Evolutionary conservation across 2,113 vertebrate species (phyloP), one percentile per base, ranked within the genome.

Genomic region (Pimephales promelas): DNA sequence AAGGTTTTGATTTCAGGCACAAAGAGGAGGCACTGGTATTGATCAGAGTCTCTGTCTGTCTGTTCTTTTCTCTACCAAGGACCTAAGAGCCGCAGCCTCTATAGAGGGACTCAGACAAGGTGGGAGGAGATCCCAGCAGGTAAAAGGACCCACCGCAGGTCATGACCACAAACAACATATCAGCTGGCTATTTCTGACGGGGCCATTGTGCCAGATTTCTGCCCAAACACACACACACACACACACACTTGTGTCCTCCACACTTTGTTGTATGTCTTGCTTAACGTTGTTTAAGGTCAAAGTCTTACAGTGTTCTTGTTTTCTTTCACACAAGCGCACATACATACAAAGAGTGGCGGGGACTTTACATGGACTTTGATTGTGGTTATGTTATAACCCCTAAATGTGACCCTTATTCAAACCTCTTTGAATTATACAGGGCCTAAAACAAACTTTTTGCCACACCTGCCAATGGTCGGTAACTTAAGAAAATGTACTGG

Each of bases 1-100:
- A 72, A 84, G 83, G 75, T 79, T 79, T 84, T 79, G 83, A 84
- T 84, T 84, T 84, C 34, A 72, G 83, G n/a, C 83, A 84, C 66
- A 84, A 84, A 84, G 76, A 84, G 66, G 74, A 79, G 83, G 66
- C 83, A 28, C 76, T 59, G 83, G 75, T 84, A 84, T 84, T 84
- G 75, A 84, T 84, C 57, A 79, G 76, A 45, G 83, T 26, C 76
- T 28, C 64, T 47, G 75, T 77, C 62, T 79, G 62, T 79, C 77
- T 68, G 54, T 79, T 79, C 24, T 79, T 79, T 72, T 79, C 66
- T 79, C 56, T 47, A 45, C 14, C 66, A 71, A 52, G 49, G 76
- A 59, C 75, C 14, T 36, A 49, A 62, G 70, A 61, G 83, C 54
- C 31, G 54, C 31, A 40, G 74, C 62, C 31, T 83, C 45, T 68